Percentiles rank a stretch among this genome's conserved stretches.
phyloP scores from a whole-genome alignment of 1,140 invertebrate species.

The Papilio helenus region DNA sequence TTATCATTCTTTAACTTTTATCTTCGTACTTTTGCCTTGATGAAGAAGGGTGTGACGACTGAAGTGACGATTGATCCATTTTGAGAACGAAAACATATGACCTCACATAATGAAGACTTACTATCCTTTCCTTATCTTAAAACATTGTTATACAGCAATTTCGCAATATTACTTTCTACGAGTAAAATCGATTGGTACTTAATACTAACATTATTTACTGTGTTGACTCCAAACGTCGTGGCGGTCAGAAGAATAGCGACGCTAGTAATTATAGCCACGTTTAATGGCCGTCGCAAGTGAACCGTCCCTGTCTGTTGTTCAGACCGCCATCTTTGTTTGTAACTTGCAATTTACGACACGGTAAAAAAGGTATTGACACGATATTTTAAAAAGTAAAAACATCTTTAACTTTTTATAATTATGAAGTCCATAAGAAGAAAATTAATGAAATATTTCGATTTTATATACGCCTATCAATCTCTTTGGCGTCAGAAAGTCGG shows the following conservation, averaged over 20 bases:
- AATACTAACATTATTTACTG: conserved; percentile 29
- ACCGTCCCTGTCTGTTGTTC: conserved; percentile 42
- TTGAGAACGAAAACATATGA: too few relatives aligned
- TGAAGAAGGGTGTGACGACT: too few relatives aligned
- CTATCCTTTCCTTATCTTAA: neutral
- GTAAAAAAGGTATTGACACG: neutral
- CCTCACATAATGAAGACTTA: too few relatives aligned
- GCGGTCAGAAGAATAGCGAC: conserved; percentile 21
- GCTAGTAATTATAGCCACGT: conserved; percentile 51
- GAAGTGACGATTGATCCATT: too few relatives aligned
- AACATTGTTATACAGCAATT: neutral
- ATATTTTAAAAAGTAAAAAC: neutral
- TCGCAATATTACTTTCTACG: conserved; percentile 12
- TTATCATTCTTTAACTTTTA: too few relatives aligned
- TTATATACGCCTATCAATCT: neutral
- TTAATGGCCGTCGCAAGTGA: conserved; percentile 53
- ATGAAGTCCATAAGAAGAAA: neutral
- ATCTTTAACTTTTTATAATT: neutral
- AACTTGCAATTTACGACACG: conserved; percentile 21
- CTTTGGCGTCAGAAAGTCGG: neutral
- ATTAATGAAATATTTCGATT: neutral
- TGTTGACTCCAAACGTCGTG: conserved; percentile 27
- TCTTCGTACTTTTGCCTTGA: too few relatives aligned
- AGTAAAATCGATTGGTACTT: conserved; percentile 31
- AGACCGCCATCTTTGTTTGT: neutral